Evolutionary conservation across 2,888 invertebrate species (phyloP), one percentile per base, ranked within the genome.

Genomic region (Leucophenga montana): DNA sequence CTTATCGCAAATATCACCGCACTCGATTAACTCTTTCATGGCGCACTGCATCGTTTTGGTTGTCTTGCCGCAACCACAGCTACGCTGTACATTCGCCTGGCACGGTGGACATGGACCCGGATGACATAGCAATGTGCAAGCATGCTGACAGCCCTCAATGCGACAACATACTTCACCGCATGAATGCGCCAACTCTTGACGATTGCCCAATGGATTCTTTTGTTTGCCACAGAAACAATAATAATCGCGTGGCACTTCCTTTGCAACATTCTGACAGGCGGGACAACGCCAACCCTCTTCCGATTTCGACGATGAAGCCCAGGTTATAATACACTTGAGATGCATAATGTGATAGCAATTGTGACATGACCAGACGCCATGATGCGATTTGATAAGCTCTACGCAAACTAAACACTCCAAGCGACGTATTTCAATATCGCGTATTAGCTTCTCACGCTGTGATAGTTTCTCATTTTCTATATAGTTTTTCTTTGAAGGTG

Each of bases 371-470:
- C 99, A 99, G 44, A 96, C 93, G 4, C 93, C 91, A 80, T 97
- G 94, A 39, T 91, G 91, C 75, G 94, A 93, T 74, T 94, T 92
- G 48, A 99, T 94, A 65, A 92, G 90, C 78, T 97, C 97, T 85
- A 96, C 98, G 87, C 99, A 99, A 16, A 99, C 97, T 80, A 98
- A 92, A 87, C 99, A 99, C 88, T 99, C 99, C 71, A 97, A 90
- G 0, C 92, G 92, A 0, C 95, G 94, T 71, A 92, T 92, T 75
- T 93, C 93, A 65, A 99, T 90, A 88, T 97, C 95, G 61, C 96
- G 94, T 14, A 93, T 94, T 20, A 98, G 90, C 67, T 95, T 92
- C 85, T 96, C 96, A 64, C 95, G 90, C 88, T 96, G 95, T n/a
- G 93, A 94, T 78, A 93, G 75, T 69, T 88, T 88, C 61, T 88